Conservation (phyloP, 2,888 invertebrate genomes). For the Trichopoda pennipes region DNA sequence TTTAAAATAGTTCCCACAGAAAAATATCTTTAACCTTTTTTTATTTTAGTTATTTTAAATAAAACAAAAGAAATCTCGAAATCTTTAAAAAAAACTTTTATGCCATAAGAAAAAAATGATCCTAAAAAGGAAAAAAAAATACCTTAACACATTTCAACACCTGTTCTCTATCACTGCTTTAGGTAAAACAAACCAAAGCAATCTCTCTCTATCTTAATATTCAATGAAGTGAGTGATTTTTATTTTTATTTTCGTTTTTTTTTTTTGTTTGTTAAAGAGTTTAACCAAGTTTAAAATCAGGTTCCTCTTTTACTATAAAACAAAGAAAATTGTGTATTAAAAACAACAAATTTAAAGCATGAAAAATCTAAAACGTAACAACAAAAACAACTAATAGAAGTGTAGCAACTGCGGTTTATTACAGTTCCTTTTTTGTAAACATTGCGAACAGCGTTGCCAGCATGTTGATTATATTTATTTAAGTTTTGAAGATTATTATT, state of each 20-base stretch:
- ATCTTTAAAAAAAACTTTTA: background rate
- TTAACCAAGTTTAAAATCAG: constrained; percentile 38
- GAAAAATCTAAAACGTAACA: background rate
- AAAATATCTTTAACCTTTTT: background rate
- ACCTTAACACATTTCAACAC: constrained; percentile 51
- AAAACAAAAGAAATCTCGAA: background rate
- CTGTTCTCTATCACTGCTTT: constrained; percentile 33
- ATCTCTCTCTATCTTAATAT: constrained; percentile 22
- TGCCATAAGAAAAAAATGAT: background rate
- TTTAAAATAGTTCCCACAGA: constrained; percentile 32
- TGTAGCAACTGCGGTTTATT: constrained; percentile 44
- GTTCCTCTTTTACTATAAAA: constrained; percentile 23
- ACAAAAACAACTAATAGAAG: constrained; percentile 13
- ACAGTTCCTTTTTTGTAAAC: constrained; percentile 12
- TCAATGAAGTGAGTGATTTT: constrained; percentile 50
- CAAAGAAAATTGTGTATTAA: background rate
- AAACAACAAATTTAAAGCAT: background rate
- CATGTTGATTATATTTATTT: too few relatives aligned
- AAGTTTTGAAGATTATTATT: too few relatives aligned
- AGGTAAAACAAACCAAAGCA: constrained; percentile 41
- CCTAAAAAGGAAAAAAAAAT: constrained; percentile 4
- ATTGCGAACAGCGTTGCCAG: background rate
- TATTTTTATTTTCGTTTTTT: constrained; percentile 3
- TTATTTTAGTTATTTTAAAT: background rate
- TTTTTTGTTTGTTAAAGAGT: constrained; percentile 42